Conservation (phyloP, 2,888 invertebrate species). For the Galerucella nymphaeae region DNA sequence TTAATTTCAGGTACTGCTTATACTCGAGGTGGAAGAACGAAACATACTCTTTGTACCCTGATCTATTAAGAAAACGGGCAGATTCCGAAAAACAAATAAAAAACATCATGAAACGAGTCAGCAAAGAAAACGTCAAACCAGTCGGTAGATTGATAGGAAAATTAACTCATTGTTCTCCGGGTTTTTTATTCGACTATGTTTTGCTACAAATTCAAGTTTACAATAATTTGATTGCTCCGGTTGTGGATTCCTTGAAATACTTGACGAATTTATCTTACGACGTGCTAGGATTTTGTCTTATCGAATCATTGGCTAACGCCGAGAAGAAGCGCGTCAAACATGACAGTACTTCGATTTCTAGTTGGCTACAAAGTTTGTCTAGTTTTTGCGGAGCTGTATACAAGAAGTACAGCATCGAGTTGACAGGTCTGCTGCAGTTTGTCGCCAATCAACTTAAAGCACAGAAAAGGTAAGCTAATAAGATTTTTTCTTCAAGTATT, state of each 20-base stretch:
- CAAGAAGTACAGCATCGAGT: constrained; percentile 96
- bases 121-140: constrained; percentile 98
- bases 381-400: constrained; percentile 96
- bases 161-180: constrained; percentile 95
- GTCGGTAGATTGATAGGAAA: constrained; percentile 97
- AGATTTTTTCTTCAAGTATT: not conserved
- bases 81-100: constrained; percentile 92
- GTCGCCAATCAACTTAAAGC: constrained; percentile 97
- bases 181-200: constrained; percentile 94
- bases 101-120: constrained; percentile 96
- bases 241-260: constrained; percentile 97
- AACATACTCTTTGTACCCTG: constrained; percentile 82
- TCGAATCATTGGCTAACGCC: constrained; percentile 89
- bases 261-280: constrained; percentile 95
- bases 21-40: constrained; percentile 98
- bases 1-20: constrained; percentile 74
- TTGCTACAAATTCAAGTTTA: constrained; percentile 64
- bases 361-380: constrained; percentile 94
- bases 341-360: constrained; percentile 90
- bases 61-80: constrained; percentile 84
- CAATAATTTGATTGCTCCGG: constrained; percentile 73
- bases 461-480: constrained; percentile 83
- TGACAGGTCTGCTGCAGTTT: constrained; percentile 95
- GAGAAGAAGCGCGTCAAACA: constrained; percentile 83
- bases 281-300: constrained; percentile 93